Percentiles rank a stretch among this genome's conserved stretches.
phyloP scores from a whole-genome alignment of 1,140 invertebrate species.

The Halesus radiatus region DNA sequence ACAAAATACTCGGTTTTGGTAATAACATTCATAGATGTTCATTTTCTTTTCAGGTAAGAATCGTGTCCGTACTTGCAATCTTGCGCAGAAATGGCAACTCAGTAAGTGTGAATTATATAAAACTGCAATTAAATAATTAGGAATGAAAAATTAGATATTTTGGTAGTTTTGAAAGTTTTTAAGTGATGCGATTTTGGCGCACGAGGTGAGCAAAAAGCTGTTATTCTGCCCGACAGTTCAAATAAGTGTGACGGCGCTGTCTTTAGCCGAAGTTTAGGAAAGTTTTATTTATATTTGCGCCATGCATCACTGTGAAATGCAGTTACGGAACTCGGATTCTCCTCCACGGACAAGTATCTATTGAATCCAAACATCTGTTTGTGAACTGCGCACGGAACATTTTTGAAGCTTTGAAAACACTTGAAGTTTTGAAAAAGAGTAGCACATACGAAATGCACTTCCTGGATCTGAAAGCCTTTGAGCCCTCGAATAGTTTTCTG shows the following conservation, averaged over 20 bases:
- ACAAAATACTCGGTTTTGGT: too few species aligned
- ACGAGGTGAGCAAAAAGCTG: neutral
- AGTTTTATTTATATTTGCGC: constrained; percentile 38
- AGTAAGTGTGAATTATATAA: too few species aligned
- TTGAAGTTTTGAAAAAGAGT: constrained; percentile 45
- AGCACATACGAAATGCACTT: constrained; percentile 33
- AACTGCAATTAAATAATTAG: too few species aligned
- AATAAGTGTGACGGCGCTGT: constrained; percentile 40
- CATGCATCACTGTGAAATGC: constrained; percentile 39
- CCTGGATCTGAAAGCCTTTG: constrained; percentile 30
- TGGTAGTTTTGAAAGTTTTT: too few species aligned
- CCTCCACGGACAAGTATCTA: constrained; percentile 42
- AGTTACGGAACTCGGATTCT: constrained; percentile 38
- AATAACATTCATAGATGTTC: too few species aligned
- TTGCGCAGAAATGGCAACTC: too few species aligned
- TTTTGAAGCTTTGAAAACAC: constrained; percentile 52
- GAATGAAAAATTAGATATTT: too few species aligned
- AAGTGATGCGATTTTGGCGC: neutral
- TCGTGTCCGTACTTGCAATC: too few species aligned
- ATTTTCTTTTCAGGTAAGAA: too few species aligned
- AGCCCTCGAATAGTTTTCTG: constrained; percentile 28
- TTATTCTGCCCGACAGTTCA: constrained; percentile 22
- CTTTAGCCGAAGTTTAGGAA: constrained; percentile 41
- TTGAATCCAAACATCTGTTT: constrained; percentile 57
- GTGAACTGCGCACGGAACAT: constrained; percentile 45